A percentile compares a stretch with the other conserved stretches of the same genome.
These are phyloP conservation scores for Ataeniobius toweri DNA, from an alignment of 2,797 vertebrate genomes.

Conservation along the genomic window DNA sequence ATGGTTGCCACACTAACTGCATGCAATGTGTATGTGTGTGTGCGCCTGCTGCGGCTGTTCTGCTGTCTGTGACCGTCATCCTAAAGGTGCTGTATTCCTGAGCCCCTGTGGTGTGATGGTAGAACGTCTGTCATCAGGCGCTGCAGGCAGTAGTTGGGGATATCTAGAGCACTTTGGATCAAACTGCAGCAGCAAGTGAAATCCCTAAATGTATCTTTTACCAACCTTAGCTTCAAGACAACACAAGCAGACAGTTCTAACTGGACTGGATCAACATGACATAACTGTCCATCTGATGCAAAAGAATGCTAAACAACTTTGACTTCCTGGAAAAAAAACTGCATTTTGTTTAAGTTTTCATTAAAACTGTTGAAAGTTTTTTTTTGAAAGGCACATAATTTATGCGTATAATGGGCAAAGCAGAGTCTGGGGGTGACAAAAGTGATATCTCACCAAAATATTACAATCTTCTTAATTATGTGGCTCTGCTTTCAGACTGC, in stretches of 20 bases:
- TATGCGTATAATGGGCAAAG: neutral
- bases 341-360: neutral
- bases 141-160: constrained; percentile 3
- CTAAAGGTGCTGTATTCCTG: constrained; percentile 1
- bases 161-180: constrained; percentile 1
- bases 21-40: neutral
- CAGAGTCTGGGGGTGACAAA: neutral
- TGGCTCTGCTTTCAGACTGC: neutral
- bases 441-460: neutral
- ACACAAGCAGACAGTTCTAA: neutral
- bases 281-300: neutral
- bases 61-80: neutral
- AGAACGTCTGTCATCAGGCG: constrained; percentile 8
- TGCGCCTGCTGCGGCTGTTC: neutral
- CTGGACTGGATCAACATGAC: neutral
- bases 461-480: neutral
- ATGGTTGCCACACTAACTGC: neutral
- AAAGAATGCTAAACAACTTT: neutral
- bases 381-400: neutral
- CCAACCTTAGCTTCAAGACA: neutral
- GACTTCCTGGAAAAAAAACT: neutral
- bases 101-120: neutral
- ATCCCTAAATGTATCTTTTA: neutral
- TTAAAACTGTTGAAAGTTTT: neutral
- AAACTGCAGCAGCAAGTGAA: neutral